Percentiles rank a stretch among this genome's conserved stretches.
Conservation (phyloP, 2,888 invertebrate genomes). For the Eupsilia transversa region DNA sequence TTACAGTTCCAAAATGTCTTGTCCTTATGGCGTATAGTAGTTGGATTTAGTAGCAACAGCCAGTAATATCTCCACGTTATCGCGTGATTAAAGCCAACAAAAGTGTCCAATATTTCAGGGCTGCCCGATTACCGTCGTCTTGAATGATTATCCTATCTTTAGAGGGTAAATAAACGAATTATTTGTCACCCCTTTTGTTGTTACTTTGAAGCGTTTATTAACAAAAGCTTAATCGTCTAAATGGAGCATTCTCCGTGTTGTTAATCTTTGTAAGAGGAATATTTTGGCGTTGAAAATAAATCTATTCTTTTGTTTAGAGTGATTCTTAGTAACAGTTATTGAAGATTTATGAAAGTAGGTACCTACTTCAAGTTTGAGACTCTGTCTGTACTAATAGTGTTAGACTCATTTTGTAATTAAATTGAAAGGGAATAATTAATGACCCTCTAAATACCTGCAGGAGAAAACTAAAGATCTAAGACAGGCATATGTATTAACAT, state of each 20-base stretch:
- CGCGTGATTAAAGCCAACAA: slow-evolving; percentile 55
- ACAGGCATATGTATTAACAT: neutral
- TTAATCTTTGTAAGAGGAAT: slow-evolving; percentile 83
- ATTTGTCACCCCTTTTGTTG: slow-evolving; percentile 87
- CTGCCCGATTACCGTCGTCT: slow-evolving; percentile 62
- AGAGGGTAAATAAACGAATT: slow-evolving; percentile 81
- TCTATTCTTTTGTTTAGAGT: slow-evolving; percentile 77
- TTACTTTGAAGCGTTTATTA: slow-evolving; percentile 81
- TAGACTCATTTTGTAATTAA: slow-evolving; percentile 1
- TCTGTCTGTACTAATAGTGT: slow-evolving; percentile 21
- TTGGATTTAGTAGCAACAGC: slow-evolving; percentile 6
- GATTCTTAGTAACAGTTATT: slow-evolving; percentile 62
- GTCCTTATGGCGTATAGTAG: neutral
- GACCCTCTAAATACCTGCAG: neutral
- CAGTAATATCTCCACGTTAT: slow-evolving; percentile 46
- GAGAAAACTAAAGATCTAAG: neutral
- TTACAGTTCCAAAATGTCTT: neutral
- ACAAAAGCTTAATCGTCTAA: slow-evolving; percentile 87
- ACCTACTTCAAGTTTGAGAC: slow-evolving; percentile 36
- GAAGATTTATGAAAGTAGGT: slow-evolving; percentile 43
- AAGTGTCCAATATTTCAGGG: slow-evolving; percentile 62
- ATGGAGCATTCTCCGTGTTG: slow-evolving; percentile 79
- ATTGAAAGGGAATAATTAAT: slow-evolving; percentile 28
- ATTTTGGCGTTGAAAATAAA: slow-evolving; percentile 80
- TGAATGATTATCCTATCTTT: slow-evolving; percentile 73